Percentiles rank a stretch among this genome's conserved stretches.
These are phyloP conservation scores for Siniperca obscura DNA, from an alignment of 2,797 vertebrate genomes.

Conservation along the genomic window DNA sequence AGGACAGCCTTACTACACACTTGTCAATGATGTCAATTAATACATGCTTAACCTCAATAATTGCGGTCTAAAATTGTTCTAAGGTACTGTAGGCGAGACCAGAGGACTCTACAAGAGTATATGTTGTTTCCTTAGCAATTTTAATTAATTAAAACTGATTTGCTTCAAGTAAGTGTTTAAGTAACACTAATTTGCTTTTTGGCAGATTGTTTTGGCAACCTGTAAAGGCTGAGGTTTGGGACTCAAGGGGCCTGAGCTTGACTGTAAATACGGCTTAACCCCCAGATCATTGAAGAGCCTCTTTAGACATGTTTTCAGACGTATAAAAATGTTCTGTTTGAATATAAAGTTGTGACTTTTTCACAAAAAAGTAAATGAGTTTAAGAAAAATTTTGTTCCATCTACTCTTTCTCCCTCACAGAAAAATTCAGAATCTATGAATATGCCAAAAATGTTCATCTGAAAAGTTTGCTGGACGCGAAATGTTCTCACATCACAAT, in stretches of 20 bases:
- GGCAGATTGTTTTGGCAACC: conserved; percentile 20
- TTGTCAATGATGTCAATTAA: conserved; percentile 56
- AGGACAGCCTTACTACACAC: conserved; percentile 9
- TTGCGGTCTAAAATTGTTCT: conserved; percentile 10
- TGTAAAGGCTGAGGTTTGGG: conserved; percentile 17
- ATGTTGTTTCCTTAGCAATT: conserved; percentile 9
- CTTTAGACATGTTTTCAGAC: background rate
- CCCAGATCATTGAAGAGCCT: background rate
- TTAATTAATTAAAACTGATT: conserved; percentile 22
- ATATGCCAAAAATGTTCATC: background rate
- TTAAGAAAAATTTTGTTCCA: no score
- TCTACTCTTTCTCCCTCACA: background rate
- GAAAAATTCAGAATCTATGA: background rate
- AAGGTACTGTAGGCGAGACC: background rate
- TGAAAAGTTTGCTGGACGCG: background rate
- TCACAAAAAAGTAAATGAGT: background rate
- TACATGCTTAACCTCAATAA: conserved; percentile 39
- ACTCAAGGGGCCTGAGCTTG: background rate
- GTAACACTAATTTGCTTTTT: conserved; percentile 20
- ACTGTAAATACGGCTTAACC: background rate
- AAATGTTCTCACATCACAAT: background rate
- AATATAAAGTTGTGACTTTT: background rate
- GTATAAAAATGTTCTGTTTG: background rate
- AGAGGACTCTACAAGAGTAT: background rate
- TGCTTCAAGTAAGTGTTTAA: conserved; percentile 16